Conservation (phyloP, 64 coral and sea anemone genomes). For the Stylophora pistillata region DNA sequence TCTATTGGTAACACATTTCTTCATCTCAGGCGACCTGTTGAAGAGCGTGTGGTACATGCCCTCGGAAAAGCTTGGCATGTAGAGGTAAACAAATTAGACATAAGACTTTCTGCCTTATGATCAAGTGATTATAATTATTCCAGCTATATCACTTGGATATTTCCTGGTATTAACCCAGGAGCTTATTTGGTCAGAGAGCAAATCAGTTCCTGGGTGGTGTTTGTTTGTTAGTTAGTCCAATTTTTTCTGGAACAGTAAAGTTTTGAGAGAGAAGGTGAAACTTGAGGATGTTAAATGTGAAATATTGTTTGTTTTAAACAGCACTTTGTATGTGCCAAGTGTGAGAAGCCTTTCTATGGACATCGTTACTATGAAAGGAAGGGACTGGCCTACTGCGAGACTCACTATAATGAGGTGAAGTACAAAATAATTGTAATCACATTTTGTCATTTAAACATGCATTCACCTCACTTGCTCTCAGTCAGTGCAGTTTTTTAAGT, state of each 20-base stretch:
- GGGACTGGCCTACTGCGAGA: conserved; percentile 96
- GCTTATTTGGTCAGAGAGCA: no score
- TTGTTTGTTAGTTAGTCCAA: no score
- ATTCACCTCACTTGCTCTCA: not conserved
- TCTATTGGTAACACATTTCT: not conserved
- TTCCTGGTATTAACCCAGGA: no score
- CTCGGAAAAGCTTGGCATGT: conserved; percentile 95
- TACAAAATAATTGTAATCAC: not conserved
- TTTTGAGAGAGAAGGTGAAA: no score
- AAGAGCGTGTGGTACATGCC: conserved; percentile 97
- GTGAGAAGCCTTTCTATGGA: conserved; percentile 99
- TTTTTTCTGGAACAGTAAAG: no score
- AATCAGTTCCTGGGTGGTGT: no score
- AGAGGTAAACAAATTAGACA: conserved; percentile 54
- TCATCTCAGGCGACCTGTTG: conserved; percentile 77
- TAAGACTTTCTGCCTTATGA: not conserved
- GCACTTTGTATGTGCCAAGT: conserved; percentile 99
- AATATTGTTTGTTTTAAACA: conserved; percentile 27
- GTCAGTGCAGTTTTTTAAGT: no score
- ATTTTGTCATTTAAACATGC: not conserved
- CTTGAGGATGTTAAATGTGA: not conserved
- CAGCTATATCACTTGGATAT: no score
- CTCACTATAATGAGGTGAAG: conserved; percentile 96
- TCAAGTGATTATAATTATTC: no score
- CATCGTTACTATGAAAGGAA: conserved; percentile 97